phyloP scores from a whole-genome alignment of 2,888 invertebrate genomes.

The Leptinotarsa haldemani region DNA sequence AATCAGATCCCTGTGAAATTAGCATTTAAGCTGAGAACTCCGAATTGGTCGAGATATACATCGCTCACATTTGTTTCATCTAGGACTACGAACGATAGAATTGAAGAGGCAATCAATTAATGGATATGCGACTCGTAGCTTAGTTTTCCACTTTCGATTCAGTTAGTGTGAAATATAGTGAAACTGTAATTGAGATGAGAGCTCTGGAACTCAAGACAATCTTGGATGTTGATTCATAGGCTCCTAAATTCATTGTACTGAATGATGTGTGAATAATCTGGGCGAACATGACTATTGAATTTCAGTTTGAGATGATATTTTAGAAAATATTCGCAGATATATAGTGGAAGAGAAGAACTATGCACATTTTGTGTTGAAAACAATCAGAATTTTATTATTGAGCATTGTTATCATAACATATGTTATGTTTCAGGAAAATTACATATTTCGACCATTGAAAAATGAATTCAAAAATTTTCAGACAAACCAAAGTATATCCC shows the following conservation, averaged over 20 bases:
- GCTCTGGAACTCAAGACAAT: neutral
- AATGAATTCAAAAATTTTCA: too few species aligned
- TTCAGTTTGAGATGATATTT: too few species aligned
- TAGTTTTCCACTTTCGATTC: conserved; percentile 13
- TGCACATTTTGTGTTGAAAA: too few species aligned
- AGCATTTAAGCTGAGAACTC: conserved; percentile 3
- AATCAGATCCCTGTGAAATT: conserved; percentile 17
- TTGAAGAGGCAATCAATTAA: conserved; percentile 13
- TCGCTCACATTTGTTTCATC: conserved; percentile 12
- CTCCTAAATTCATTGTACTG: neutral
- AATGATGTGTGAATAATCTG: neutral
- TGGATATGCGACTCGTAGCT: neutral
- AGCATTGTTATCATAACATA: too few species aligned
- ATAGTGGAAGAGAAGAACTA: too few species aligned
- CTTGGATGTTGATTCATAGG: neutral
- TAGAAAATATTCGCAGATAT: too few species aligned
- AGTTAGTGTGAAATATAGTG: conserved; percentile 6
- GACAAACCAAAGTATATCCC: too few species aligned
- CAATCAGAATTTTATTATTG: too few species aligned
- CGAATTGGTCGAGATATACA: conserved; percentile 2
- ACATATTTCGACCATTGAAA: too few species aligned
- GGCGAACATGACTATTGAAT: too few species aligned
- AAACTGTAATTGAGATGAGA: neutral
- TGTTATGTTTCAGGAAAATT: too few species aligned
- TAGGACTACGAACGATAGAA: neutral